Evolutionary conservation across 2,888 invertebrate species (phyloP).

Genomic region (Xylocampa areola): DNA sequence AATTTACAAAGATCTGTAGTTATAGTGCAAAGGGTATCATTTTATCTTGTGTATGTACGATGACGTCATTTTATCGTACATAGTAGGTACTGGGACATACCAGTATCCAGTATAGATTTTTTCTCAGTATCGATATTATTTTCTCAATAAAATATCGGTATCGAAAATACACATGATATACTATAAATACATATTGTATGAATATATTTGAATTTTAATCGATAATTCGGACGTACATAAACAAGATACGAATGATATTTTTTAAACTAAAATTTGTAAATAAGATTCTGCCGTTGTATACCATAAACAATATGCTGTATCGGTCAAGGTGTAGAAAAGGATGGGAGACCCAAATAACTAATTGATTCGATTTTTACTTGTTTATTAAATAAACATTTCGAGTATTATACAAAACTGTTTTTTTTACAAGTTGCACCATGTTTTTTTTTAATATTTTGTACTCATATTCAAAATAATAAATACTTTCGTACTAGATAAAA

Average conservation of each 20-base stretch:
- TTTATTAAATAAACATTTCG: background rate
- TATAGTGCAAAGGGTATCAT: too few relatives aligned
- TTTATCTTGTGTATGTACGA: too few relatives aligned
- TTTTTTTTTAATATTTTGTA: slow-evolving; percentile 44
- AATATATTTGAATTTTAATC: background rate
- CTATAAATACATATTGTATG: background rate
- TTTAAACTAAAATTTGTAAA: too few relatives aligned
- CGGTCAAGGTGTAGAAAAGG: slow-evolving; percentile 3
- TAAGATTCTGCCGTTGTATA: slow-evolving; percentile 4
- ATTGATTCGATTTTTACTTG: background rate
- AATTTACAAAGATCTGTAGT: too few relatives aligned
- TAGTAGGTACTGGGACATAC: too few relatives aligned
- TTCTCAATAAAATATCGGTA: background rate
- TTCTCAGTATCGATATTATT: background rate
- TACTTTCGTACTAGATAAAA: slow-evolving; percentile 11
- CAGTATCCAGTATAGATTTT: background rate
- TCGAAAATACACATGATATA: too few relatives aligned
- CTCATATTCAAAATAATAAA: slow-evolving; percentile 42
- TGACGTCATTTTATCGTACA: too few relatives aligned
- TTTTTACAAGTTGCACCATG: slow-evolving; percentile 17
- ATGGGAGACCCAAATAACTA: slow-evolving; percentile 7
- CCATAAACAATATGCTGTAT: slow-evolving; percentile 26
- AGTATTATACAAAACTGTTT: slow-evolving; percentile 15
- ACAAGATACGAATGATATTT: background rate
- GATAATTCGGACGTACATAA: background rate